Evolutionary conservation across 1,140 invertebrate species (phyloP).

Genomic region (Bombus superbus): DNA sequence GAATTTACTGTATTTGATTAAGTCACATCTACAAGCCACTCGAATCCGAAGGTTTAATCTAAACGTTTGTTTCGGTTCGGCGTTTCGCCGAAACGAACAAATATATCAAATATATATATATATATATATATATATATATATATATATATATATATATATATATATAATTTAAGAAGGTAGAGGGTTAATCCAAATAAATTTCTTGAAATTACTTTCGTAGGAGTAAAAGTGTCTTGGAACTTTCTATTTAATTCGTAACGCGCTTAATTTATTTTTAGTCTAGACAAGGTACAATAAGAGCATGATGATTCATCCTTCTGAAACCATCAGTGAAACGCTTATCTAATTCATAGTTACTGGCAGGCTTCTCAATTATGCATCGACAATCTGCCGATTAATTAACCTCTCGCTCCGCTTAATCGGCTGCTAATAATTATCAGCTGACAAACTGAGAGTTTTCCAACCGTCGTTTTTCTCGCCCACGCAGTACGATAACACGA

Average conservation of each 20-base stretch:
- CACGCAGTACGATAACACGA: slow-evolving; percentile 15
- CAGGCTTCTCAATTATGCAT: not conserved
- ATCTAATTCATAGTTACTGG: not conserved
- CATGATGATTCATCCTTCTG: not conserved
- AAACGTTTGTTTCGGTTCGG: too few species aligned
- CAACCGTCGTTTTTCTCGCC: not conserved
- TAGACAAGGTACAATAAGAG: not conserved
- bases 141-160: too few species aligned
- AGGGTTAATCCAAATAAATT: too few species aligned
- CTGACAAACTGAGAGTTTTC: slow-evolving; percentile 12
- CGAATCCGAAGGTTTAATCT: too few species aligned
- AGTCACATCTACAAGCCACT: too few species aligned
- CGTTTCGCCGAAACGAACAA: too few species aligned
- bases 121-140: too few species aligned
- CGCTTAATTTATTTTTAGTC: not conserved
- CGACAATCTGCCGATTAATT: slow-evolving; percentile 18
- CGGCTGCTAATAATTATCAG: slow-evolving; percentile 18
- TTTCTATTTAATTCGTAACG: not conserved
- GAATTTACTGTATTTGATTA: too few species aligned
- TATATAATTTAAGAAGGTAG: too few species aligned
- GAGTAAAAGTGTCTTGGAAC: not conserved
- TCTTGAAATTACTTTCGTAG: too few species aligned
- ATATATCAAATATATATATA: too few species aligned
- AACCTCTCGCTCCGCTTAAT: not conserved
- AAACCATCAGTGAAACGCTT: not conserved